Evolutionary conservation across 2,113 vertebrate genomes (phyloP).

Genomic region (Eonycteris spelaea): DNA sequence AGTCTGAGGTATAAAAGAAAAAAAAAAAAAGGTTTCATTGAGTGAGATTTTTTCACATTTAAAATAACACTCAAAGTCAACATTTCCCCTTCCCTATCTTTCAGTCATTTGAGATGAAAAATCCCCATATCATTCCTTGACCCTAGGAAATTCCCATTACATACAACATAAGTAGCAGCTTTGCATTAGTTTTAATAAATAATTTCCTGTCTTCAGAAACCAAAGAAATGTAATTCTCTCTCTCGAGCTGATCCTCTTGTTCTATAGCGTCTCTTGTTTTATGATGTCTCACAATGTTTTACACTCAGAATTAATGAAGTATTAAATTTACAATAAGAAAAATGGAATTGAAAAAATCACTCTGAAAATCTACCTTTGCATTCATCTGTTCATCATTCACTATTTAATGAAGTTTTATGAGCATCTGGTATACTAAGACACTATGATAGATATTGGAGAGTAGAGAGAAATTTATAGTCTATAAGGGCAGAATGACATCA

Average conservation of each 20-base stretch:
- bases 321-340: background rate
- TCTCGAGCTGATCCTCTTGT: background rate
- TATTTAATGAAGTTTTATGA: constrained; percentile 7
- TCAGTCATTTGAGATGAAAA: background rate
- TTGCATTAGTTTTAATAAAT: background rate
- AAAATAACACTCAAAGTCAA: constrained; percentile 8
- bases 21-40: background rate
- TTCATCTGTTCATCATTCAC: background rate
- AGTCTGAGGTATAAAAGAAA: background rate
- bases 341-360: background rate
- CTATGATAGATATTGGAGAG: background rate
- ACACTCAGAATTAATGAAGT: background rate
- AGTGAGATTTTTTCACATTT: background rate
- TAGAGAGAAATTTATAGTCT: background rate
- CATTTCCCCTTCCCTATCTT: background rate
- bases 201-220: background rate
- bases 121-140: background rate
- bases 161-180: background rate
- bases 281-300: background rate
- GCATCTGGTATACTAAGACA: background rate
- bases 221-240: background rate
- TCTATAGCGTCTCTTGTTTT: background rate
- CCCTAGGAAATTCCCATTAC: constrained; percentile 5
- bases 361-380: background rate
- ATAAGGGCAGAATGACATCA: background rate